Evolutionary conservation across 2,888 invertebrate genomes (phyloP).

Genomic region (Melanostoma scalare): DNA sequence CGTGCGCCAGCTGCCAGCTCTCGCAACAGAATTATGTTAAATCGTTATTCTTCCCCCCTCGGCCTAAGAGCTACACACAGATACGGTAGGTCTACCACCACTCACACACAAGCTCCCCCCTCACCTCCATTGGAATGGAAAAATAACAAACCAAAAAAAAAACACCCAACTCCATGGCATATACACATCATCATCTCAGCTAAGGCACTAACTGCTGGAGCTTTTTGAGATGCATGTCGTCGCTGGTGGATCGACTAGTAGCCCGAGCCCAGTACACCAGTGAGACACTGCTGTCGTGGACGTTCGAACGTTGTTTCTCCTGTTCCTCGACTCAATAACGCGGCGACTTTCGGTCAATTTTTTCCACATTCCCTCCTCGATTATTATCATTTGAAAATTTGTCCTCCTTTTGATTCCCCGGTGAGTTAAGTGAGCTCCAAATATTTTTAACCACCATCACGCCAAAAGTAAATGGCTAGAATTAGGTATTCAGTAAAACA

Average conservation of each 20-base stretch:
- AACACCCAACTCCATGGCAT: conserved; percentile 28
- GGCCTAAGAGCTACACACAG: not conserved
- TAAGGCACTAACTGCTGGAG: conserved; percentile 56
- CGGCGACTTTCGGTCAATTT: conserved; percentile 54
- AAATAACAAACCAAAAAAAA: conserved; percentile 2
- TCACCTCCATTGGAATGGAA: not conserved
- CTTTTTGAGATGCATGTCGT: conserved; percentile 66
- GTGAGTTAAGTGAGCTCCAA: conserved; percentile 2
- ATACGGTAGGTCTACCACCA: conserved; percentile 7
- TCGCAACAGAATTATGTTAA: no score
- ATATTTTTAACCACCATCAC: not conserved
- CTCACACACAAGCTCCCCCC: not conserved
- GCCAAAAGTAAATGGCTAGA: conserved; percentile 8
- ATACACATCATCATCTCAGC: conserved; percentile 39
- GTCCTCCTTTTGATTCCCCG: conserved; percentile 23
- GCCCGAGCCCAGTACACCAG: conserved; percentile 61
- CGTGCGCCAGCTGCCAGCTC: no score
- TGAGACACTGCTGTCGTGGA: conserved; percentile 71
- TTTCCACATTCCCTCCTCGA: conserved; percentile 49
- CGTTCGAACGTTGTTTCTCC: conserved; percentile 50
- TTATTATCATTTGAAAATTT: conserved; percentile 34
- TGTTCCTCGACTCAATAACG: conserved; percentile 34
- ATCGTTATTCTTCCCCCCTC: not conserved
- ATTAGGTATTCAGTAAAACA: not conserved
- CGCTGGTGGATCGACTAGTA: conserved; percentile 57